Evolutionary conservation across 2,888 invertebrate genomes (phyloP), one percentile per base, ranked within the genome.

Genomic region (Geophilus truncorum): DNA sequence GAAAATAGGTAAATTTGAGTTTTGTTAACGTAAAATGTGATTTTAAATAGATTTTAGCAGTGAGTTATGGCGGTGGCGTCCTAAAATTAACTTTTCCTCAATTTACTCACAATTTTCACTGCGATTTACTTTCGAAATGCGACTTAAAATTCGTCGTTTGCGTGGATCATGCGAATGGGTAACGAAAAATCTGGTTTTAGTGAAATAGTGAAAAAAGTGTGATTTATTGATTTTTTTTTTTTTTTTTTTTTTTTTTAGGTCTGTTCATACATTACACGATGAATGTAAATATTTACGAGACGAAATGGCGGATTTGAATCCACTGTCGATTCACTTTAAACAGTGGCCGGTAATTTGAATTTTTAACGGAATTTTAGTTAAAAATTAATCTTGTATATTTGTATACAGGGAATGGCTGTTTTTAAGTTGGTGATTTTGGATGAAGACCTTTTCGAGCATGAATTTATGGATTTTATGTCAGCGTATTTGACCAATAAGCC

Each of bases 51-150:
- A 15, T 36, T 15, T 36, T 25, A n/a, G 40, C 18, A 34, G 21
- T 21, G n/a, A n/a, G 23, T 18, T 78, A 21, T 32, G 78, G 25
- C 21, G 78, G 76, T 15, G 76, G 76, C 2, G 78, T 78, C n/a
- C 36, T 32, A n/a, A 36, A 78, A 12, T 23, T 78, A 10, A 18
- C 32, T 25, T 78, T 78, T 78, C 15, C 21, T 18, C 23, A 78
- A 25, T 78, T 78, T 15, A 76, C 30, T 25, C 30, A 76, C n/a
- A 76, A 76, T 25, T 34, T 76, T 3, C 76, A 76, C 25, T 78
- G 78, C 40, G 78, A 78, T 78, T 78, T 36, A 21, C 36, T 78
- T 10, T 78, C 78, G n/a, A 30, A n/a, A 23, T 78, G 78, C 23
- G 78, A 78, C 10, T 34, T 36, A 21, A 25, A 34, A 5, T 78